phyloP scores from a whole-genome alignment of 30 jellyfish, hydroid and myxozoan genomes.

The Aurelia aurita region DNA sequence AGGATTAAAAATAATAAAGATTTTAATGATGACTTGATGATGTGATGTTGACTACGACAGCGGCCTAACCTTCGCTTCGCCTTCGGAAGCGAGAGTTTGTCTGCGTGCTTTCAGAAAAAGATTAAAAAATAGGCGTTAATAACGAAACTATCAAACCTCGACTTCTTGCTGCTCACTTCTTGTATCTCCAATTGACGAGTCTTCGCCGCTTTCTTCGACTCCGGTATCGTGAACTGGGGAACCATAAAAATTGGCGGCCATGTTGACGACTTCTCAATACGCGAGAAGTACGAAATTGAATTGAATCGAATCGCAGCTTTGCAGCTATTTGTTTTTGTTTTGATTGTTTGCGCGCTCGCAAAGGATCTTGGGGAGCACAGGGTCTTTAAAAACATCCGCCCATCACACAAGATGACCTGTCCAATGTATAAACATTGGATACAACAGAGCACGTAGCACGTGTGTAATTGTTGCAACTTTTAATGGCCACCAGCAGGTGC shows the following conservation, averaged over 20 bases:
- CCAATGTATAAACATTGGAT: too few species aligned
- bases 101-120: neutral
- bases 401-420: too few species aligned
- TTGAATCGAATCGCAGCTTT: neutral
- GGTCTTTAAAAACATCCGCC: constrained; percentile 12
- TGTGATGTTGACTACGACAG: neutral
- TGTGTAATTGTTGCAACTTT: too few species aligned
- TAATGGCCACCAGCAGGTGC: too few species aligned
- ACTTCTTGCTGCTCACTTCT: constrained; percentile 15
- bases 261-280: neutral
- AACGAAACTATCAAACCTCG: too few species aligned
- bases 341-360: constrained; percentile 8
- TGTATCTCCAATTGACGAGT: neutral
- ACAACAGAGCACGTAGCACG: too few species aligned
- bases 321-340: neutral
- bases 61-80: neutral
- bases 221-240: constrained; percentile 14
- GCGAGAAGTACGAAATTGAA: too few species aligned
- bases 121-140: neutral
- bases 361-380: too few species aligned
- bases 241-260: constrained; percentile 15
- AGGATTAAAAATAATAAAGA: too few species aligned
- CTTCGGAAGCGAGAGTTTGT: neutral
- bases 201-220: neutral
- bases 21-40: too few species aligned